These are phyloP conservation scores for Sula dactylatra DNA, from an alignment of 2,113 vertebrate genomes.

Conservation along the genomic window DNA sequence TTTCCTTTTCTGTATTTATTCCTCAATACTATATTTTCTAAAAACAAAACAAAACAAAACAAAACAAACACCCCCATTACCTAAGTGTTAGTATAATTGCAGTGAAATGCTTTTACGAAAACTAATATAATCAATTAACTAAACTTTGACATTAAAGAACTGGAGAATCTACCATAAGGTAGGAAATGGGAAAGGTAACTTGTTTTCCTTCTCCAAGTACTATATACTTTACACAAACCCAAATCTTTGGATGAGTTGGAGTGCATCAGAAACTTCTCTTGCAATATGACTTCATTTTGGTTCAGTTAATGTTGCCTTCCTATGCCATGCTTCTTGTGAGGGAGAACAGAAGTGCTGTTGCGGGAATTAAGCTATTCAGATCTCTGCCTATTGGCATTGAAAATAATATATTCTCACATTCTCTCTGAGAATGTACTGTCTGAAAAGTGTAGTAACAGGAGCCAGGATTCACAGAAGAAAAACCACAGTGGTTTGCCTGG, in stretches of 20 bases:
- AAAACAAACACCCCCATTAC: fast-evolving
- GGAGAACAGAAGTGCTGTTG: not conserved
- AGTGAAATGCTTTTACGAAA: not conserved
- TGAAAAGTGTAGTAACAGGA: not conserved
- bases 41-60: not conserved
- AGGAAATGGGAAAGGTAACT: not conserved
- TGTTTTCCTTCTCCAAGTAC: not conserved
- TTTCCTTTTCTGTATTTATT: not conserved
- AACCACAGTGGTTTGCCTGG: not conserved
- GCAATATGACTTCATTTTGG: not conserved
- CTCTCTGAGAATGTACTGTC: not conserved
- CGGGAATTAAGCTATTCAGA: not conserved
- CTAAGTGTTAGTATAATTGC: not conserved
- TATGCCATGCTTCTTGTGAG: not conserved
- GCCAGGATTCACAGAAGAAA: not conserved
- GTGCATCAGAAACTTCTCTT: not conserved
- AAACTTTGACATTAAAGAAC: not conserved
- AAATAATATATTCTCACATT: not conserved
- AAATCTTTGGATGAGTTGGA: not conserved
- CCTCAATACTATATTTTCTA: not conserved
- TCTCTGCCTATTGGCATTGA: not conserved
- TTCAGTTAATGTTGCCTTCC: not conserved
- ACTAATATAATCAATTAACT: not conserved
- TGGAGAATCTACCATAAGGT: not conserved
- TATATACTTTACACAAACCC: not conserved